Evolutionary conservation across 1,140 invertebrate species (phyloP).

Genomic region (Andricus grossulariae): DNA sequence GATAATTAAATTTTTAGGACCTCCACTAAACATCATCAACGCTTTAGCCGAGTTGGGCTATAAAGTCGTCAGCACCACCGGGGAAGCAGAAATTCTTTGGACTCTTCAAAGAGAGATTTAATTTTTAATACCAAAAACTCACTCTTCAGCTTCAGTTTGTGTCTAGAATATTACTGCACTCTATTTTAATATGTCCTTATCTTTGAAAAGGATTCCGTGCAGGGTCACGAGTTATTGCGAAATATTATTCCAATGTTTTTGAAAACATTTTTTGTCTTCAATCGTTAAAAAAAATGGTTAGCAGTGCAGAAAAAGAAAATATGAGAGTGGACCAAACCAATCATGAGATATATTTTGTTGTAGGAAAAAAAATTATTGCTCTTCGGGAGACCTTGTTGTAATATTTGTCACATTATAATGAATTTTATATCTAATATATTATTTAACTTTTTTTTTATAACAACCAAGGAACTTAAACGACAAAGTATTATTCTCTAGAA

Average conservation of each 20-base stretch:
- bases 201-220: not conserved
- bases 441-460: too few relatives aligned
- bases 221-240: not conserved
- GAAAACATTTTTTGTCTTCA: not conserved
- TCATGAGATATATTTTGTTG: slow-evolving; percentile 23
- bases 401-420: too few relatives aligned
- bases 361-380: not conserved
- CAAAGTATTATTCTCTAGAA: too few relatives aligned
- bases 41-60: slow-evolving; percentile 85
- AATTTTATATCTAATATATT: too few relatives aligned
- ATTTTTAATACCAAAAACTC: slow-evolving; percentile 25
- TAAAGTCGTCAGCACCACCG: slow-evolving; percentile 84
- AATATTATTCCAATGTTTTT: not conserved
- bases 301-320: not conserved
- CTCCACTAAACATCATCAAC: slow-evolving; percentile 82
- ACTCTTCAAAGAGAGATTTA: slow-evolving; percentile 85
- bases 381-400: too few relatives aligned
- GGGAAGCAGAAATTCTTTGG: slow-evolving; percentile 88
- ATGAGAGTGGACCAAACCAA: slow-evolving; percentile 31
- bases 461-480: too few relatives aligned
- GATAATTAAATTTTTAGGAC: slow-evolving; percentile 68
- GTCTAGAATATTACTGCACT: slow-evolving; percentile 7
- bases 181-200: not conserved
- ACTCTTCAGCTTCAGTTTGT: not conserved
- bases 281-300: not conserved